Conservation (phyloP, 2,888 invertebrate species). For the Xylophagus ater region DNA sequence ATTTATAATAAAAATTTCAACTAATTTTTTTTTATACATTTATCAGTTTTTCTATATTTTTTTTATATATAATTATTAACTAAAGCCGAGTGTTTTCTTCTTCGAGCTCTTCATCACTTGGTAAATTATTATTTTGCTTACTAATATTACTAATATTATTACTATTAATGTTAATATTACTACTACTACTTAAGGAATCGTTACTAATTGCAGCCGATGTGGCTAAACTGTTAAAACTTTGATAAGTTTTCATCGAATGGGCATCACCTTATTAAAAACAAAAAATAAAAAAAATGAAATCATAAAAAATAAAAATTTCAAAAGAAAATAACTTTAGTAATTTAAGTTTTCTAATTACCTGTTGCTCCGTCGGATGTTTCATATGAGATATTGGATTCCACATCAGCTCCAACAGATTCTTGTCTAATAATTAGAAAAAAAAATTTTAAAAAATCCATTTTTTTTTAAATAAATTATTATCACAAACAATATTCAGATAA, state of each 20-base stretch:
- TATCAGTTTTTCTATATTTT: not conserved
- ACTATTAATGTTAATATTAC: conserved; percentile 28
- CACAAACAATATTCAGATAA: no score
- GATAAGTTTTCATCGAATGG: conserved; percentile 40
- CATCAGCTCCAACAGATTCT: conserved; percentile 38
- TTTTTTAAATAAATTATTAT: not conserved
- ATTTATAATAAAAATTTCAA: not conserved
- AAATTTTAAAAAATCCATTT: no score
- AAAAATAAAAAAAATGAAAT: conserved; percentile 6
- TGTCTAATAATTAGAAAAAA: conserved; percentile 27
- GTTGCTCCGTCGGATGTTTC: conserved; percentile 39
- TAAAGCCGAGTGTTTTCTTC: conserved; percentile 36
- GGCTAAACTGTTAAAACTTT: conserved; percentile 40
- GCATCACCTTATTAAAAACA: conserved; percentile 31
- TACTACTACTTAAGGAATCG: conserved; percentile 36
- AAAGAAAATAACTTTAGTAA: no score
- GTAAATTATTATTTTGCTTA: conserved; percentile 15
- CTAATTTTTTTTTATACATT: not conserved
- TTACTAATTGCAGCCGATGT: conserved; percentile 38
- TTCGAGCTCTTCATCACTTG: conserved; percentile 25
- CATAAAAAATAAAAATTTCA: conserved; percentile 6
- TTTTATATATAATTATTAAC: not conserved
- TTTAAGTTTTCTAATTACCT: conserved; percentile 32
- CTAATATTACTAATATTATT: conserved; percentile 19
- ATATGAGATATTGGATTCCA: conserved; percentile 37